Conservation (phyloP, 2,113 vertebrate genomes). For the Brevimyrus niger region DNA sequence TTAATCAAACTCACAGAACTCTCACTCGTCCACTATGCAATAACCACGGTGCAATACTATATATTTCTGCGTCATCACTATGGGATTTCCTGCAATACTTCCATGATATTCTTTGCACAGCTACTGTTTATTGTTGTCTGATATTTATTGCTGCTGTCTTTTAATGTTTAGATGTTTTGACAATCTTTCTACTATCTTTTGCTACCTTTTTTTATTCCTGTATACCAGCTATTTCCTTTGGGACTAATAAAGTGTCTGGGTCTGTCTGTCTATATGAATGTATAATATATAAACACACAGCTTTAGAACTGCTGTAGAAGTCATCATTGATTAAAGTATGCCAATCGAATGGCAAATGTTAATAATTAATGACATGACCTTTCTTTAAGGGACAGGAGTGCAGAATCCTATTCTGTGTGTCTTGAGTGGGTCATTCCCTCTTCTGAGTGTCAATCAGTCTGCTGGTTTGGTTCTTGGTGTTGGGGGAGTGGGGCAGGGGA, state of each 20-base stretch:
- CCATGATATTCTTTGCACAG: not conserved
- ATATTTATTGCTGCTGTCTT: not conserved
- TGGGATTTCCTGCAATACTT: not conserved
- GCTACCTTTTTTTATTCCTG: not conserved
- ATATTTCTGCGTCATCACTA: not conserved
- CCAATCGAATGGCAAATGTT: not conserved
- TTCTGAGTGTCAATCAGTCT: not conserved
- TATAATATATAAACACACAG: not conserved
- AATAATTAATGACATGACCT: not conserved
- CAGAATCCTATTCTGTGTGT: not conserved
- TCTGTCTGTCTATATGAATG: not conserved
- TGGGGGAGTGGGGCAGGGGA: not conserved
- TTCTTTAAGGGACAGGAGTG: not conserved
- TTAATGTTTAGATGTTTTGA: not conserved
- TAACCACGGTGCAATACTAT: not conserved
- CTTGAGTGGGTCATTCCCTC: not conserved
- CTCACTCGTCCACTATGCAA: not conserved
- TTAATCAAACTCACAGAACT: not conserved
- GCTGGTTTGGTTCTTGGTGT: not conserved
- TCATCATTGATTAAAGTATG: not conserved
- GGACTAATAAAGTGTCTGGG: not conserved
- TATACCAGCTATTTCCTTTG: not conserved
- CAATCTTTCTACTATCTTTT: too few species aligned
- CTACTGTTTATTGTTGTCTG: not conserved
- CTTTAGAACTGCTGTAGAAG: not conserved